Percentiles rank a stretch among this genome's conserved stretches.
These are phyloP conservation scores for Arctia plantaginis DNA, from an alignment of 2,888 invertebrate species.

Conservation along the genomic window DNA sequence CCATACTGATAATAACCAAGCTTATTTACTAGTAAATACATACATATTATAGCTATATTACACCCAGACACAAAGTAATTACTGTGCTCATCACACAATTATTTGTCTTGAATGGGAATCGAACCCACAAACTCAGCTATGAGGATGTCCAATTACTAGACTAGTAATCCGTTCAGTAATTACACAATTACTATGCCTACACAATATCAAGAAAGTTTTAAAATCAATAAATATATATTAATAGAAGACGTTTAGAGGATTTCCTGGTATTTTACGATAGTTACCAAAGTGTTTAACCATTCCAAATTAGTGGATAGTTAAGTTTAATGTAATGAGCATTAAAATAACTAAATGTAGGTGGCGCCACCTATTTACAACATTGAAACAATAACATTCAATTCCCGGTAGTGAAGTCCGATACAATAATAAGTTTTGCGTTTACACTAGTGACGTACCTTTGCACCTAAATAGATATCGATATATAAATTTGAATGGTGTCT, in stretches of 20 bases:
- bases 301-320: slow-evolving; percentile 3
- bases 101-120: no score
- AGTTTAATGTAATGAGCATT: neutral
- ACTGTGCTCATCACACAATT: no score
- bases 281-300: neutral
- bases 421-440: slow-evolving; percentile 50
- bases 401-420: slow-evolving; percentile 52
- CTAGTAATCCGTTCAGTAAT: no score
- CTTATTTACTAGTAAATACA: no score
- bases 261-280: neutral
- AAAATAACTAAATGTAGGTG: slow-evolving; percentile 36
- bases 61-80: no score
- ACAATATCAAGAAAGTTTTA: no score
- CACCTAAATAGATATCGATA: slow-evolving; percentile 38
- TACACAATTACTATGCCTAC: no score
- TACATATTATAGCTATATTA: no score
- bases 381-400: slow-evolving; percentile 63
- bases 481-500: neutral
- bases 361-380: slow-evolving; percentile 61
- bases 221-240: neutral
- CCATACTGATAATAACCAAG: no score
- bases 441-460: slow-evolving; percentile 39
- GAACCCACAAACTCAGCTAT: no score
- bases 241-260: neutral
- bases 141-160: no score